Conservation (phyloP, 2,797 vertebrate species). For the Nothura maculosa region DNA sequence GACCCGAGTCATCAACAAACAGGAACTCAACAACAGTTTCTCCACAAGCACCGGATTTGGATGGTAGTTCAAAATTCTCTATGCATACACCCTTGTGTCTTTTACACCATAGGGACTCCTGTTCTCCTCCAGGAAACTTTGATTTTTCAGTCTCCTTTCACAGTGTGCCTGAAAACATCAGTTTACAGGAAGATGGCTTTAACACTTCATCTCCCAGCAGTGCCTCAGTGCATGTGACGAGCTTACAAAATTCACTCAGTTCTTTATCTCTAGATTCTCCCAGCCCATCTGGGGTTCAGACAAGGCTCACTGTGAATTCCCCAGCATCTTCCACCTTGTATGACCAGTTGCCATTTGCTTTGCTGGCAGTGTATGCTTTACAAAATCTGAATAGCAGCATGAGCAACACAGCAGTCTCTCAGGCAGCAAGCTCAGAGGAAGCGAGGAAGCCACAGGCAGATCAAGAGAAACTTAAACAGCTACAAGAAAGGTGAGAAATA, state of each 20-base stretch:
- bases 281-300: not conserved
- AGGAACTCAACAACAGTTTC: not conserved
- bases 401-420: not conserved
- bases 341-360: constrained; percentile 22
- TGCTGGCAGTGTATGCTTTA: constrained; percentile 32
- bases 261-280: not conserved
- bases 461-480: constrained; percentile 71
- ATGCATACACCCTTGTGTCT: constrained; percentile 20
- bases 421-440: not conserved
- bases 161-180: not conserved
- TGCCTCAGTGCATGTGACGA: not conserved
- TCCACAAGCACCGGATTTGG: not conserved
- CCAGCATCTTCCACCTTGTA: not conserved
- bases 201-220: not conserved
- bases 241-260: not conserved
- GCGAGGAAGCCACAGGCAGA: constrained; percentile 19
- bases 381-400: not conserved
- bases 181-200: not conserved
- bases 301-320: constrained; percentile 20
- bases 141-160: not conserved
- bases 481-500: constrained; percentile 69
- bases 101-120: constrained; percentile 7
- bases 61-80: not conserved
- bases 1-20: not conserved
- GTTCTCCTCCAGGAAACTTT: not conserved